A percentile compares a stretch with the other conserved stretches of the same genome.
Evolutionary conservation across 2,888 invertebrate species (phyloP).

Genomic region (Cryptocephalus primarius): DNA sequence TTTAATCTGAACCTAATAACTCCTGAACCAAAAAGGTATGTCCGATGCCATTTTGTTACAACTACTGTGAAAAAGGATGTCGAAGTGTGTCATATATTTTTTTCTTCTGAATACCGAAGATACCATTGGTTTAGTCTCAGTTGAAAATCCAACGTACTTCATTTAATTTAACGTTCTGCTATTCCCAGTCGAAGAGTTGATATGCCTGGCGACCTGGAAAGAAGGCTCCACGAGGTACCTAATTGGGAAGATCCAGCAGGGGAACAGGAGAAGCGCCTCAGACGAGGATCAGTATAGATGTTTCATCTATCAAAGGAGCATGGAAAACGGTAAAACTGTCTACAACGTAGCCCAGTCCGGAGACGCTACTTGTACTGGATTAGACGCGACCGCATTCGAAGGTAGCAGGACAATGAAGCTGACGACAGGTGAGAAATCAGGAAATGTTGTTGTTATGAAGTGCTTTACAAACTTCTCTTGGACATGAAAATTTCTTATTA

Average conservation of each 20-base stretch:
- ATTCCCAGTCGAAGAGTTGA: slow-evolving; percentile 61
- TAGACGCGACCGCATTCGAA: slow-evolving; percentile 57
- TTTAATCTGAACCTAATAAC: too few relatives aligned
- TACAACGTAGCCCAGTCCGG: slow-evolving; percentile 67
- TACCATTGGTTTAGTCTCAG: too few relatives aligned
- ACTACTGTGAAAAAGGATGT: too few relatives aligned
- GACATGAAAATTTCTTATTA: too few relatives aligned
- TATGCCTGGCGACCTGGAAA: slow-evolving; percentile 75
- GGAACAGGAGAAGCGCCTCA: slow-evolving; percentile 46
- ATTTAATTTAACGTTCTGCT: not conserved
- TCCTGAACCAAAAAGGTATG: too few relatives aligned
- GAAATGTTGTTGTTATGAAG: not conserved
- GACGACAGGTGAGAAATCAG: slow-evolving; percentile 50
- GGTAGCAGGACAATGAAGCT: slow-evolving; percentile 71
- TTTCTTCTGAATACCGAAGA: too few relatives aligned
- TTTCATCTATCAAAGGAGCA: slow-evolving; percentile 59
- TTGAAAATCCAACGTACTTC: not conserved
- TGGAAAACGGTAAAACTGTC: slow-evolving; percentile 41
- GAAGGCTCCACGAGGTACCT: slow-evolving; percentile 72
- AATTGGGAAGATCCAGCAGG: slow-evolving; percentile 60
- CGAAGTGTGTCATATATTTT: too few relatives aligned
- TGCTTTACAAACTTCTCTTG: not conserved
- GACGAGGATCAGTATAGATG: slow-evolving; percentile 75
- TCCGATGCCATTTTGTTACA: too few relatives aligned
- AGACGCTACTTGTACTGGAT: slow-evolving; percentile 69